phyloP scores from a whole-genome alignment of 2,888 invertebrate species.

The Eulithis testata region DNA sequence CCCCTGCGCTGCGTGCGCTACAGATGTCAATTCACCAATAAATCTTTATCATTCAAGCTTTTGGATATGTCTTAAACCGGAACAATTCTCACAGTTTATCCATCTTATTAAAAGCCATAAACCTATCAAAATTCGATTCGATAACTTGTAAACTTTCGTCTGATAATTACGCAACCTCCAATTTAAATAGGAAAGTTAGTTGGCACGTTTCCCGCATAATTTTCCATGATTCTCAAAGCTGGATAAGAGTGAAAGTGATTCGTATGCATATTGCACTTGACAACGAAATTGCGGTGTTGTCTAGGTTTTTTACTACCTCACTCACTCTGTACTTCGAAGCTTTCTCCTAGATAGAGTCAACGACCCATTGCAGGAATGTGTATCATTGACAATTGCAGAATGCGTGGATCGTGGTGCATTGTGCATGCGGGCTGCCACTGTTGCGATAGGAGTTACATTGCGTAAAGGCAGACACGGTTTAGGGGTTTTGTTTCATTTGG shows the following conservation, averaged over 20 bases:
- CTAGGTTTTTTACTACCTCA: constrained; percentile 25
- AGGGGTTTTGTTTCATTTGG: constrained; percentile 20
- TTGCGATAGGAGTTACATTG: constrained; percentile 30
- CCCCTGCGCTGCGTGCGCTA: too few relatives aligned
- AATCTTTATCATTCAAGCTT: background rate
- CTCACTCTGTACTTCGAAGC: constrained; percentile 19
- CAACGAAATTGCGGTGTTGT: constrained; percentile 21
- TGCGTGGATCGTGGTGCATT: constrained; percentile 25
- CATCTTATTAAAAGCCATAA: constrained; percentile 8
- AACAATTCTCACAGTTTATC: background rate
- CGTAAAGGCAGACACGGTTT: constrained; percentile 31
- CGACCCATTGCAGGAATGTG: constrained; percentile 28
- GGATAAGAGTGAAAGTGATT: constrained; percentile 50
- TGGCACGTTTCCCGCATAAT: constrained; percentile 34
- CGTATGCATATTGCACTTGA: constrained; percentile 36
- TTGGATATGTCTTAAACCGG: constrained; percentile 1
- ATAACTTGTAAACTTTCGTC: constrained; percentile 24
- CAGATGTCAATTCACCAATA: too few relatives aligned
- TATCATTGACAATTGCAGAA: constrained; percentile 24
- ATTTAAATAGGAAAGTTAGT: constrained; percentile 35
- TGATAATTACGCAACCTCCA: constrained; percentile 19
- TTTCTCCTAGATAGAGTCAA: constrained; percentile 37
- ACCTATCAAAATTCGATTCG: constrained; percentile 1
- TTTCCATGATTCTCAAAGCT: constrained; percentile 35
- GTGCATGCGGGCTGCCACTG: constrained; percentile 29